Evolutionary conservation across 2,888 invertebrate species (phyloP), one percentile per base, ranked within the genome.

Genomic region (Dichetophora obliterata): DNA sequence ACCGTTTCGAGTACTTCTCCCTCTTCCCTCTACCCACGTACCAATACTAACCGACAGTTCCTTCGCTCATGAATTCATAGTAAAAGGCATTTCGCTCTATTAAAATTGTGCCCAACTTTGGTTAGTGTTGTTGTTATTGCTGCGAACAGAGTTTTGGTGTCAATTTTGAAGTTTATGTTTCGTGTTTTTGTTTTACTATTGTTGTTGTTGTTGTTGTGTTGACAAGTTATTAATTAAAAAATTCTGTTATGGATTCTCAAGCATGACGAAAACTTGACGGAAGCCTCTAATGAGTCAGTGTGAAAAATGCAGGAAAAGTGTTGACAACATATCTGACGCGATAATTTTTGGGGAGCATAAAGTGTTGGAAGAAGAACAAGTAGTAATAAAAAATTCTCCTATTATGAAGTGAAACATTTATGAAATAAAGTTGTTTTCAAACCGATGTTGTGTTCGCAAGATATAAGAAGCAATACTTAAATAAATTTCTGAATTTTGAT

Each of bases 251-350:
- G 59, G 72, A 59, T 61, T 48, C 27, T 43, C 22, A 24, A 59
- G 48, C 72, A 59, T 61, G 72, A 72, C 72, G 72, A 61, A 54
- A 31, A 70, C 70, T 70, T 70, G 70, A 70, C 70, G 31, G 24
- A 48, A 50, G 24, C 68, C 68, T 50, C 22, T 68, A 48, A 68
- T 27, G 11, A 50, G 54, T 52, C 22, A 79, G 80, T 77, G 80
- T 80, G 80, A 79, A 80, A 81, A 79, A 77, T 77, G 70, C 59
- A 22, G 31, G 11, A 31, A 72, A 72, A 72, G 72, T 81, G 82
- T 78, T 80, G 82, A 82, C 79, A 82, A 80, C 75, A 79, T 80
- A 78, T 78, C 80, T 81, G 52, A 16, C 22, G 34, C 54, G 54
- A 43, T 11, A 43, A 43, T 11, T 43, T 43, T 11, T 11, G 3